Base-by-base conservation (phyloP, 2,797 vertebrate species). In the Simalia tracyae region DNA sequence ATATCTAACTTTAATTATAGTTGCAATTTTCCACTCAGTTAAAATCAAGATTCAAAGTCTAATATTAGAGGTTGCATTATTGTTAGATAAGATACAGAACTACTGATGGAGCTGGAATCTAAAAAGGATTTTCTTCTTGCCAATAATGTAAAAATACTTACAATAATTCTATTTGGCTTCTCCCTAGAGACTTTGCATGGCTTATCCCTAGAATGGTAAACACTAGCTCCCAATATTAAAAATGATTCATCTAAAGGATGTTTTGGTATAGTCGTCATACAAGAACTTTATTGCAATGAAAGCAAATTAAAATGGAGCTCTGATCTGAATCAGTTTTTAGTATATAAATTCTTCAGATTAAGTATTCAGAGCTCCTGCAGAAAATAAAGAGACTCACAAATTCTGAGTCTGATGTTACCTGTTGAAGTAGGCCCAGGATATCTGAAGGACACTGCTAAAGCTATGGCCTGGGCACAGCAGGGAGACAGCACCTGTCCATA, bases 61-160 rank as follows among this genome's bases (percentile, higher is more conserved):
- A 2, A 88, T 94, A 94, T 94, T 93, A 89, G 90, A 91, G 94
- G 89, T 94, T 93, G 61, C 93, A 57, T 94, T 94, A 63, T 90
- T 63, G 76, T 61, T 88, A 90, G 64, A 76, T 64, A 93, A 92
- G 90, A 81, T 92, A 91, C 93, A 63, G 89, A 95, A 31, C 11
- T 88, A 24, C n/a, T 6, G 1, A 5, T 50, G 50, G 15, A 60
- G 9, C 64, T 59, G 93, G 7, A 42, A 81, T 81, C 7, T 60
- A 64, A 90, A 95, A 95, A n/a, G 68, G 54, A 93, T 93, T 36
- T 81, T 61, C 24, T 0, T 3, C 28, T 90, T 46, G 88, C 61
- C 90, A 90, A 91, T 46, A 91, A 93, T 2, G 10, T 24, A 59
- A 94, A 76, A 86, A 93, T 93, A 95, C 93, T 63, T 95, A 87